These are phyloP conservation scores for Pissodes strobi DNA, from an alignment of 1,140 invertebrate genomes.

Conservation along the genomic window DNA sequence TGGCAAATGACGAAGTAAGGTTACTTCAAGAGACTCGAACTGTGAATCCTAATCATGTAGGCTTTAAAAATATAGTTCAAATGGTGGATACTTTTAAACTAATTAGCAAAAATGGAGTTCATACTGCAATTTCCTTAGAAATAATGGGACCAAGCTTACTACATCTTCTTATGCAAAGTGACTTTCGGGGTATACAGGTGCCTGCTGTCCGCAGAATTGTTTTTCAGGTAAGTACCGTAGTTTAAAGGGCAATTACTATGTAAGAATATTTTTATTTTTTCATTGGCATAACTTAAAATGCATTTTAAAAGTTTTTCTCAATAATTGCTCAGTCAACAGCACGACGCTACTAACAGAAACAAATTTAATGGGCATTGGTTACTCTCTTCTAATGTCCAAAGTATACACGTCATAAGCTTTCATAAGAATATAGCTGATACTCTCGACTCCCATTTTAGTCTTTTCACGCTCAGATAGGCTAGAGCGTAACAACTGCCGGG, in stretches of 20 bases:
- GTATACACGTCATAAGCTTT: no score
- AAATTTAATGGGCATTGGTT: no score
- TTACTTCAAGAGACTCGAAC: conserved; percentile 90
- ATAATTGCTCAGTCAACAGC: no score
- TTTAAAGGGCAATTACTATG: background rate
- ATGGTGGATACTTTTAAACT: conserved; percentile 97
- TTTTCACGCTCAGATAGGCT: no score
- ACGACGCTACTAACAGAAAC: no score
- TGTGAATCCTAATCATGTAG: conserved; percentile 83
- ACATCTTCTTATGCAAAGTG: conserved; percentile 96
- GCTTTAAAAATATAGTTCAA: conserved; percentile 93
- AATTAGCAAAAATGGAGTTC: conserved; percentile 91
- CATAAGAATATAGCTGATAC: no score
- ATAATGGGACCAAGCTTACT: conserved; percentile 96
- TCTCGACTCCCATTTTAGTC: no score
- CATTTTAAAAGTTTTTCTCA: background rate
- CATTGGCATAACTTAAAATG: background rate
- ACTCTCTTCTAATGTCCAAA: no score
- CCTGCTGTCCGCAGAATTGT: conserved; percentile 94
- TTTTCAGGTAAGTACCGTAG: conserved; percentile 72
- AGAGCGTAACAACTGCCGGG: no score
- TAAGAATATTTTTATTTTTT: background rate
- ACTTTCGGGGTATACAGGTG: conserved; percentile 95
- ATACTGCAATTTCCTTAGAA: conserved; percentile 98
- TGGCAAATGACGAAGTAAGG: conserved; percentile 98